Evolutionary conservation across 2,888 invertebrate species (phyloP).

Genomic region (Poecilobothrus nobilitatus): DNA sequence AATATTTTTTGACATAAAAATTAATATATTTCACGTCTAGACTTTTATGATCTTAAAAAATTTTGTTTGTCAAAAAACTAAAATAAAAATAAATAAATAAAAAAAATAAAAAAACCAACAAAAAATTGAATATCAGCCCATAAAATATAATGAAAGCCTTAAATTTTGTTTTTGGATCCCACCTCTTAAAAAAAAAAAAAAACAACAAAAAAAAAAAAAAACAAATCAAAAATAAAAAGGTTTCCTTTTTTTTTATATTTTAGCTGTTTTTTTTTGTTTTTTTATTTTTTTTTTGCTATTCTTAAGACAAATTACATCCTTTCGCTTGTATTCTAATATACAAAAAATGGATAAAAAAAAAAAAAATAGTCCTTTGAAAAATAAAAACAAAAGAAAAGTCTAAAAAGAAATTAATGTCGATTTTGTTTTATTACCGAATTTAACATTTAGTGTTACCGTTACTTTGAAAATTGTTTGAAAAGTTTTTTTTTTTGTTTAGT

Average conservation of each 20-base stretch:
- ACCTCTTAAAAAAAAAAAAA: not conserved
- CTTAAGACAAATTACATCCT: not conserved
- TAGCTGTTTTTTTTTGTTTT: too few species aligned
- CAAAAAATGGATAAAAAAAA: not conserved
- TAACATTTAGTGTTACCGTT: too few species aligned
- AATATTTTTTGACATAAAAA: conserved; percentile 6
- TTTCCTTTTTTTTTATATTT: too few species aligned
- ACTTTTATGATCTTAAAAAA: not conserved
- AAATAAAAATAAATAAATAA: too few species aligned
- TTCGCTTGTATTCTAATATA: not conserved
- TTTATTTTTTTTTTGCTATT: not conserved
- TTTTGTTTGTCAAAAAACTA: not conserved
- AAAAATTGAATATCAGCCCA: not conserved
- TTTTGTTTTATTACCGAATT: too few species aligned
- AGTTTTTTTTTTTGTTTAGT: too few species aligned
- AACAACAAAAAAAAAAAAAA: too few species aligned
- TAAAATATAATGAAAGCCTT: not conserved
- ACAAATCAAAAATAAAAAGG: not conserved
- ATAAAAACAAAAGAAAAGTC: not conserved
- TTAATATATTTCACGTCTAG: conserved; percentile 1
- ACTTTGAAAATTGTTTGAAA: too few species aligned
- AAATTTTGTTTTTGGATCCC: not conserved
- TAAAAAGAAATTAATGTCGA: too few species aligned
- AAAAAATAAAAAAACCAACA: too few species aligned
- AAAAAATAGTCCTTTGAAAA: not conserved